Percentiles rank a stretch among this genome's conserved stretches.
phyloP scores from a whole-genome alignment of 1,140 invertebrate species.

The Babylonia areolata region DNA sequence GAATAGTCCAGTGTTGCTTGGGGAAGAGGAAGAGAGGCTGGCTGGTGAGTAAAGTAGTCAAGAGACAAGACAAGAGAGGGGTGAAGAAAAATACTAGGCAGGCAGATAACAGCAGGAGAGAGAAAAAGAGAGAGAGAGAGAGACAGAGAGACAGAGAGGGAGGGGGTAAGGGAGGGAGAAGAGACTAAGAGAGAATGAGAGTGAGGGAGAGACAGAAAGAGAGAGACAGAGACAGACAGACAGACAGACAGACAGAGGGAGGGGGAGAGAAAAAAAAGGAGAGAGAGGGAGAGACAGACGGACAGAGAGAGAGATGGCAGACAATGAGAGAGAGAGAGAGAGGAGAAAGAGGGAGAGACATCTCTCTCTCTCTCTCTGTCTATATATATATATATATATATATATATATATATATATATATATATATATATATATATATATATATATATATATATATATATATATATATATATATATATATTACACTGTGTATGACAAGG shows the following conservation, averaged over 20 bases:
- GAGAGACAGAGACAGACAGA: neutral
- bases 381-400: neutral
- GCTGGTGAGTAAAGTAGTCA: neutral
- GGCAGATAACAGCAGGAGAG: neutral
- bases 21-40: neutral
- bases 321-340: neutral
- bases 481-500: too few relatives aligned
- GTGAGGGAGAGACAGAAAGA: neutral
- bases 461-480: neutral
- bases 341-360: neutral
- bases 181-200: neutral
- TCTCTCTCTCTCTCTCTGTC: too few relatives aligned
- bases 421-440: neutral
- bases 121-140: constrained; percentile 2
- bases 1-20: too few relatives aligned
- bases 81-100: too few relatives aligned
- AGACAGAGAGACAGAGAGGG: neutral
- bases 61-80: too few relatives aligned
- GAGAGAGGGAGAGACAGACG: neutral
- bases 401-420: neutral
- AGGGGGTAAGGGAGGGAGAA: neutral
- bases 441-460: neutral
- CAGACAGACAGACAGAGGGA: neutral
- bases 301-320: neutral
- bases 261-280: neutral